phyloP scores from a whole-genome alignment of 2,797 vertebrate genomes.

The Myotis pilosus region DNA sequence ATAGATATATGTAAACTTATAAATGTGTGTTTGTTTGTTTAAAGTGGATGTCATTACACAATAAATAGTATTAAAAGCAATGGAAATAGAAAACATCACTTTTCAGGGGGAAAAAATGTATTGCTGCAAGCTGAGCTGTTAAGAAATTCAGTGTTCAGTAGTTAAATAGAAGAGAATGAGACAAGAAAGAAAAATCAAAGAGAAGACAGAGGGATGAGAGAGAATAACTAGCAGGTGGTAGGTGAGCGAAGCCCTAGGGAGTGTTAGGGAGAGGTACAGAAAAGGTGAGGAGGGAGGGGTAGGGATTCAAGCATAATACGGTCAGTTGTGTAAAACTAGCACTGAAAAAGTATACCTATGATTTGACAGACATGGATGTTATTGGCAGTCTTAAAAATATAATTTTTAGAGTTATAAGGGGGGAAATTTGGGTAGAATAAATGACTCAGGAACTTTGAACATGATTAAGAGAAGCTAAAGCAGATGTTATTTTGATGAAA shows the following conservation, averaged over 20 bases:
- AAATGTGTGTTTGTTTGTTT: not conserved
- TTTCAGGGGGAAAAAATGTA: not conserved
- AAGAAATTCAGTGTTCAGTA: not conserved
- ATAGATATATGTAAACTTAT: not conserved
- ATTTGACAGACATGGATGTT: not conserved
- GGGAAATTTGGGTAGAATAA: not conserved
- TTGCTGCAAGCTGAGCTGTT: not conserved
- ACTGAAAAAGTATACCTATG: not conserved
- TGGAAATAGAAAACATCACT: not conserved
- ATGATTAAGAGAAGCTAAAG: not conserved
- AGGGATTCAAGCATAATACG: not conserved
- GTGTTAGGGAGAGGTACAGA: not conserved
- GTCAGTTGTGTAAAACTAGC: not conserved
- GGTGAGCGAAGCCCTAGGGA: not conserved
- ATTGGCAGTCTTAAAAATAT: not conserved
- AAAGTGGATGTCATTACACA: not conserved
- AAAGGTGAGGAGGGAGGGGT: not conserved
- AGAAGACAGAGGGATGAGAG: not conserved
- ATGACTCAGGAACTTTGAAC: not conserved
- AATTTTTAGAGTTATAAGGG: not conserved
- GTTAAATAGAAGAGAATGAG: not conserved
- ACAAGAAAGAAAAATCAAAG: not conserved
- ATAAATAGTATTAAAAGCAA: not conserved
- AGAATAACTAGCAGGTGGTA: not conserved
- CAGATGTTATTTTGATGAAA: not conserved